Evolutionary conservation across 2,113 vertebrate species (phyloP).

Genomic region (Bettongia penicillata): DNA sequence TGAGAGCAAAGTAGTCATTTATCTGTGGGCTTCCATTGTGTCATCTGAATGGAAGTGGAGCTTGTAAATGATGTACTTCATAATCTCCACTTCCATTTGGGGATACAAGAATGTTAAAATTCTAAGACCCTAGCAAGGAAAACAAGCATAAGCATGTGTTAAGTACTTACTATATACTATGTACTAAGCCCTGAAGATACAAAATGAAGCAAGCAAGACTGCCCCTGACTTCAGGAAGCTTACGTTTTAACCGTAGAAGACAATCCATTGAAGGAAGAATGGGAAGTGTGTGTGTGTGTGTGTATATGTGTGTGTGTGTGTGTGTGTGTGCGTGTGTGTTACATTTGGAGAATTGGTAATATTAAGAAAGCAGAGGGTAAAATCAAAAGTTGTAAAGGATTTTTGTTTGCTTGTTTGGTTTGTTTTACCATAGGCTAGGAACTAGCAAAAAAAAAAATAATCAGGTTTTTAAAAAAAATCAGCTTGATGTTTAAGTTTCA

Average conservation of each 20-base stretch:
- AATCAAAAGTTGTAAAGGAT: no score
- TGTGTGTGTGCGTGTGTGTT: not conserved
- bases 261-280: not conserved
- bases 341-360: no score
- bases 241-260: not conserved
- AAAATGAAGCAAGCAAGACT: not conserved
- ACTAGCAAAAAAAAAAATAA: no score
- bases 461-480: no score
- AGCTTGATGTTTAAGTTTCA: no score
- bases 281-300: not conserved
- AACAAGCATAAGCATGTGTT: not conserved
- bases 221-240: no score
- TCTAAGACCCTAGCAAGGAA: not conserved
- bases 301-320: no score
- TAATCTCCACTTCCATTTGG: not conserved
- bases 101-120: not conserved
- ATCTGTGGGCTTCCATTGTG: not conserved
- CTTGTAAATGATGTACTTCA: not conserved
- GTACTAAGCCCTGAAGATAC: not conserved
- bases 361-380: no score
- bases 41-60: not conserved
- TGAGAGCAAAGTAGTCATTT: not conserved
- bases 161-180: not conserved
- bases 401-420: no score
- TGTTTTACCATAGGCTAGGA: no score